These are phyloP conservation scores for Homarus gammarus DNA, from an alignment of 2,888 invertebrate genomes.

Conservation along the genomic window DNA sequence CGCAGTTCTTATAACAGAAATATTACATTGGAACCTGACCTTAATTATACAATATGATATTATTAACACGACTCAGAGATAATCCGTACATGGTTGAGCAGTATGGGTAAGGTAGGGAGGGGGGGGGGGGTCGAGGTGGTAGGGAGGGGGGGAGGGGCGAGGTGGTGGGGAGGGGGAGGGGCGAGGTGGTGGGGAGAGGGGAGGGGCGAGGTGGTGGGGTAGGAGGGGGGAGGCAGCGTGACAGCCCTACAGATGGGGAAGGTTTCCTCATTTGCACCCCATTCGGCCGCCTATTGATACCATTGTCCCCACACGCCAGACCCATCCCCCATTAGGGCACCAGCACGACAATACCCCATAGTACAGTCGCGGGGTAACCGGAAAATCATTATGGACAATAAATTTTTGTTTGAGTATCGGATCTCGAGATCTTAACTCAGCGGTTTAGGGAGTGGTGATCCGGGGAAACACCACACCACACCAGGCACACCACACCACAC, in stretches of 20 bases:
- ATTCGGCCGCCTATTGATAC: constrained; percentile 26
- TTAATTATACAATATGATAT: too few species aligned
- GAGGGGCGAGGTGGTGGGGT: neutral
- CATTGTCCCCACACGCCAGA: constrained; percentile 28
- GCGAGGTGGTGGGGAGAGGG: neutral
- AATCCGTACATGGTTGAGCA: too few species aligned
- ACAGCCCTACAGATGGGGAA: constrained; percentile 15
- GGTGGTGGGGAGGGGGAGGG: neutral
- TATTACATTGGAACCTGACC: too few species aligned
- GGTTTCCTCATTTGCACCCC: constrained; percentile 48
- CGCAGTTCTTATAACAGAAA: too few species aligned
- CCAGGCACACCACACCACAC: too few species aligned
- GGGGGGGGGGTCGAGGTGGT: too few species aligned
- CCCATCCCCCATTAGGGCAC: constrained; percentile 36
- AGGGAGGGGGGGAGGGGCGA: neutral
- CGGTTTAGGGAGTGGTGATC: neutral
- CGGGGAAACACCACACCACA: neutral
- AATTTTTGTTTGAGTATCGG: constrained; percentile 25
- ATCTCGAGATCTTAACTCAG: neutral
- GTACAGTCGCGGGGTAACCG: constrained; percentile 20
- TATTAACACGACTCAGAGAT: too few species aligned
- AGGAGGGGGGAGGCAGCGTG: neutral
- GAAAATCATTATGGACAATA: constrained; percentile 37
- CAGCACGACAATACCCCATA: constrained; percentile 12
- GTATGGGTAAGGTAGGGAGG: too few species aligned